Percentiles rank a stretch among this genome's conserved stretches.
phyloP scores from a whole-genome alignment of 2,113 vertebrate species.

The Centropristis striata region DNA sequence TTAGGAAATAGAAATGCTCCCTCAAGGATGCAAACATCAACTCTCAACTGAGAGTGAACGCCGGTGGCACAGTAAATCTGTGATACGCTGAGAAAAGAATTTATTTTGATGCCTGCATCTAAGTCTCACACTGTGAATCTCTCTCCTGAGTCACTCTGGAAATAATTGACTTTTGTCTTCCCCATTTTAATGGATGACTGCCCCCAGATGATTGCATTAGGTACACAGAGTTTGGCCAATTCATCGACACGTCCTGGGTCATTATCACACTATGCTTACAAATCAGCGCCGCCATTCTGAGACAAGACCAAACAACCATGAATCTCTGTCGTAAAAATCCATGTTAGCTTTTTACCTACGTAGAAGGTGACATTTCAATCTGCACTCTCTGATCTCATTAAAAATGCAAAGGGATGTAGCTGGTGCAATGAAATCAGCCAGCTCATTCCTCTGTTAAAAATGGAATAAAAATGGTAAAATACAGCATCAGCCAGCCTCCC shows the following conservation, averaged over 20 bases:
- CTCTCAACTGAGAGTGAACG: constrained; percentile 17
- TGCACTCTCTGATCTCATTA: constrained; percentile 47
- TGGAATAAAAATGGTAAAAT: constrained; percentile 1
- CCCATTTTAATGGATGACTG: constrained; percentile 60
- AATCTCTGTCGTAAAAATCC: constrained; percentile 17
- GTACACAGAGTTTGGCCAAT: constrained; percentile 39
- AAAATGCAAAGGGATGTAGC: constrained; percentile 42
- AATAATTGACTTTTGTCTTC: constrained; percentile 69
- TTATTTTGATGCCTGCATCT: constrained; percentile 25
- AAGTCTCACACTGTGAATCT: constrained; percentile 47
- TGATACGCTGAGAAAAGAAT: constrained; percentile 50
- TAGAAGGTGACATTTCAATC: constrained; percentile 48
- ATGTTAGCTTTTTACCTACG: constrained; percentile 25
- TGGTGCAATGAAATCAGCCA: constrained; percentile 32
- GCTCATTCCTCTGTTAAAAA: constrained; percentile 19
- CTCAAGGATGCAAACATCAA: constrained; percentile 8
- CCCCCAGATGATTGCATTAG: constrained; percentile 66
- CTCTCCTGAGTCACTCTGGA: constrained; percentile 51
- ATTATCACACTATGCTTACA: constrained; percentile 55
- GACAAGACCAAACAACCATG: constrained; percentile 35
- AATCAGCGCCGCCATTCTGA: constrained; percentile 38
- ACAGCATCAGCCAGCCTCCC: neutral
- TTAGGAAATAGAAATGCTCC: constrained; percentile 12
- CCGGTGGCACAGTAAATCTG: constrained; percentile 27
- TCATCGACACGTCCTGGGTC: constrained; percentile 35